Conservation (phyloP, 2,113 vertebrate species). For the Boleophthalmus pectinirostris region DNA sequence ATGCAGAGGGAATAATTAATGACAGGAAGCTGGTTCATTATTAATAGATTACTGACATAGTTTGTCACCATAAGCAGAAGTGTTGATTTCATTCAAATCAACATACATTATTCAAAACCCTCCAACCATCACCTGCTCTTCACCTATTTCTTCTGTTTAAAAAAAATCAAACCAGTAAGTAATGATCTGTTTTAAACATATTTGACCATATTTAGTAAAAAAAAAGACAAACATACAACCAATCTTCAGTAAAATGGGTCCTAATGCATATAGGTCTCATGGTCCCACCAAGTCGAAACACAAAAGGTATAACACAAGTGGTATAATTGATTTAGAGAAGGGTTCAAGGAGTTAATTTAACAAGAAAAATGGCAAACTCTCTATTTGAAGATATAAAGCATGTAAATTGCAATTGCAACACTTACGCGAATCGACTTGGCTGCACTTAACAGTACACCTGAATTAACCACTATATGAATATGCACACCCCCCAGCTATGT, state of each 20-base stretch:
- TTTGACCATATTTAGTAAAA: no score
- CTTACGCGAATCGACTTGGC: background rate
- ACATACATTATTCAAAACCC: background rate
- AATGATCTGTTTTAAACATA: background rate
- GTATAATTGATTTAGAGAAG: background rate
- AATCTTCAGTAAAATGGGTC: no score
- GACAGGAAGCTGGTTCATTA: constrained; percentile 26
- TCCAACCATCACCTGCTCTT: background rate
- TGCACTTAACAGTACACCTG: constrained; percentile 29
- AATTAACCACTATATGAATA: constrained; percentile 20
- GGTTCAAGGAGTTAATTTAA: background rate
- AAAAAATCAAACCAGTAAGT: background rate
- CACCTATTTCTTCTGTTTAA: background rate
- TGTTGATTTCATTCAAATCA: constrained; percentile 13
- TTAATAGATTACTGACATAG: constrained; percentile 30
- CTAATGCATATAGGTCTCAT: no score
- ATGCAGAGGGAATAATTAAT: constrained; percentile 42
- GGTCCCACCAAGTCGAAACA: background rate
- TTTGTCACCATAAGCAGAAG: constrained; percentile 10
- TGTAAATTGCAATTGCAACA: background rate
- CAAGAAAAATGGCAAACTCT: background rate
- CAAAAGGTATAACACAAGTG: background rate
- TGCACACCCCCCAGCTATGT: constrained; percentile 11
- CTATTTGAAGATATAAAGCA: background rate
- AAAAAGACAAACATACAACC: no score